phyloP scores from a whole-genome alignment of 2,888 invertebrate genomes.

The Temnothorax ravouxi region DNA sequence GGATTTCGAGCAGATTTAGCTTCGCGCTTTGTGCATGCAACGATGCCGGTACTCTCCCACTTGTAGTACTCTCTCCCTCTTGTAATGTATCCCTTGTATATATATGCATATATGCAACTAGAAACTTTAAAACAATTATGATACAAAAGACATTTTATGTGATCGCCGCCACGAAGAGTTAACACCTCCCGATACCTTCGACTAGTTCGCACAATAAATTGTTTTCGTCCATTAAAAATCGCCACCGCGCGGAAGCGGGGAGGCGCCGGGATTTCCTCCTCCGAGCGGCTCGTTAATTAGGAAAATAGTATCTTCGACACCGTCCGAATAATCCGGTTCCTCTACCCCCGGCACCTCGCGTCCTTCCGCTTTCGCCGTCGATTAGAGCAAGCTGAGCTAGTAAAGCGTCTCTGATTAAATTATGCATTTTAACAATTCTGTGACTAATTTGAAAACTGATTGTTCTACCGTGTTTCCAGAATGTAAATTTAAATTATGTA shows the following conservation, averaged over 20 bases:
- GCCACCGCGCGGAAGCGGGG: conserved; percentile 11
- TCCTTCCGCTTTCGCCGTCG: conserved; percentile 29
- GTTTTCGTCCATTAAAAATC: conserved; percentile 48
- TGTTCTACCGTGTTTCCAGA: not conserved
- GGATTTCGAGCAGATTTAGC: conserved; percentile 1
- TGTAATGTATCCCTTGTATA: not conserved
- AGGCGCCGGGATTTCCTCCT: conserved; percentile 10
- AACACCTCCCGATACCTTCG: conserved; percentile 39
- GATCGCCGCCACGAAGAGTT: conserved; percentile 55
- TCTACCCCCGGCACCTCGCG: conserved; percentile 3
- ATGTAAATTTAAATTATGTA: conserved; percentile 11
- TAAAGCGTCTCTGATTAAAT: not conserved
- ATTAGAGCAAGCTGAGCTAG: conserved; percentile 4
- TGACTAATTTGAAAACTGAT: not conserved
- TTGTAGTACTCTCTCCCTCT: not conserved
- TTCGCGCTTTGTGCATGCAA: not conserved
- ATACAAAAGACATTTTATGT: conserved; percentile 33
- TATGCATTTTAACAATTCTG: not conserved
- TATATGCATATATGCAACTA: conserved; percentile 19
- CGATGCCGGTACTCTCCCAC: not conserved
- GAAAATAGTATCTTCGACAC: conserved; percentile 48
- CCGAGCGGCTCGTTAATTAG: conserved; percentile 40
- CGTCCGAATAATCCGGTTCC: conserved; percentile 23
- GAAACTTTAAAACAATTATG: conserved; percentile 28
- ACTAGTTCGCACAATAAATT: conserved; percentile 50